phyloP scores from a whole-genome alignment of 1,140 invertebrate genomes.

The Orius insidiosus region DNA sequence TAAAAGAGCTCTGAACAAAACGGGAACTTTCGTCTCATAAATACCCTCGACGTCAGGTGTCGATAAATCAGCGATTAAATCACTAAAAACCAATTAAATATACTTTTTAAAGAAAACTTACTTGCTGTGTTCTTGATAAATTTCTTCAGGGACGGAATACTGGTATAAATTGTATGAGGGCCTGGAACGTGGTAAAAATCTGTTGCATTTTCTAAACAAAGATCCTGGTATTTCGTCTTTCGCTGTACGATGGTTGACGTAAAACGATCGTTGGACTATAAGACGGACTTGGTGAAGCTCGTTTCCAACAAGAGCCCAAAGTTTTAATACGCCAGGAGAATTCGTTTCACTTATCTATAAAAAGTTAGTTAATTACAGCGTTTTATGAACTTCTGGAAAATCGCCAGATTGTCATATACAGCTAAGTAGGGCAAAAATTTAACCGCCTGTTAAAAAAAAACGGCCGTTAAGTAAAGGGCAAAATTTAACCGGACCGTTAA shows the following conservation, averaged over 20 bases:
- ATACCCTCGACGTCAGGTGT: slow-evolving; percentile 92
- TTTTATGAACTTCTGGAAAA: no score
- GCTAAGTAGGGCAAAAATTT: no score
- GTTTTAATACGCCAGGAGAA: slow-evolving; percentile 62
- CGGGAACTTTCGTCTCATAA: slow-evolving; percentile 90
- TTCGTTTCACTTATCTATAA: slow-evolving; percentile 48
- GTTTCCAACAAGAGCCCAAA: slow-evolving; percentile 79
- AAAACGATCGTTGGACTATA: slow-evolving; percentile 76
- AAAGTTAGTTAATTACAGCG: no score
- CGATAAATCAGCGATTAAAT: slow-evolving; percentile 72
- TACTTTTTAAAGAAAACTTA: slow-evolving; percentile 27
- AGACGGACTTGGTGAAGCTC: slow-evolving; percentile 60
- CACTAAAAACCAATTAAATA: slow-evolving; percentile 30
- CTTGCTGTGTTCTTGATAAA: slow-evolving; percentile 63
- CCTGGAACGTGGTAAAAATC: slow-evolving; percentile 75
- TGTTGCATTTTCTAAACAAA: slow-evolving; percentile 65
- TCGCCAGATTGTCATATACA: no score
- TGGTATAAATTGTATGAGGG: slow-evolving; percentile 76
- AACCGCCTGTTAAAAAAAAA: no score
- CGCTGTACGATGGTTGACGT: slow-evolving; percentile 71
- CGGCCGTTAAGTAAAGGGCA: no score
- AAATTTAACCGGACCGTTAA: no score
- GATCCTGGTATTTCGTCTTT: slow-evolving; percentile 36
- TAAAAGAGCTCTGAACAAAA: slow-evolving; percentile 72
- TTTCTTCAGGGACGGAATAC: slow-evolving; percentile 72